Evolutionary conservation across 2,113 vertebrate genomes (phyloP), one percentile per base, ranked within the genome.

Genomic region (Phoenicopterus ruber): DNA sequence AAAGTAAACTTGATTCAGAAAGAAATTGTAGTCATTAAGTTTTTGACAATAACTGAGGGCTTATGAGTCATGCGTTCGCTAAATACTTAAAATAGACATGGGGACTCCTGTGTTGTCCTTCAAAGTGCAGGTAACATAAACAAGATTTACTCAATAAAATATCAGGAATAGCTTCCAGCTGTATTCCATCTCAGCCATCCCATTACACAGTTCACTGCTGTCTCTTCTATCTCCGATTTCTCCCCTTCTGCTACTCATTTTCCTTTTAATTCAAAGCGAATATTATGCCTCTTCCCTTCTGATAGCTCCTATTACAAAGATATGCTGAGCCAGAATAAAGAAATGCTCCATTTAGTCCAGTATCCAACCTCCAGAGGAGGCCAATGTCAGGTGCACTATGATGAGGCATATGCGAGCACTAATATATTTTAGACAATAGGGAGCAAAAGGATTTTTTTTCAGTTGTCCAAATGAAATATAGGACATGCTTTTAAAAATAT

Each of bases 191-290:
- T 81, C 82, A 90, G 71, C 71, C 66, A 81, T 6, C 55, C 61
- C 84, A 93, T 87, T 88, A 54, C 70, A 94, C 65, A 95, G 79
- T n/a, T 95, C 94, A 90, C 36, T 90, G 76, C 66, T 74, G 70
- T 36, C 91, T 80, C 42, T n/a, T 65, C 63, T 22, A 6, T 54
- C 80, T 79, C 76, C 24, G 29, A 59, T 65, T 91, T 82, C 83
- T 88, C 38, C 63, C 61, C 52, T 90, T 84, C 49, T 2, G 4
- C 65, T 61, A 46, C 49, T 84, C 62, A 77, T 81, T 89, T 95
- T 73, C 77, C 31, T 71, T 96, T 94, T 54, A 93, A 94, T 88
- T 95, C 91, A 40, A 81, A 80, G 58, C 0, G 32, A 78, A 46
- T 61, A 86, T 87, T 95, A 63, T 34, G 25, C 54, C 70, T 49